phyloP scores from a whole-genome alignment of 2,797 vertebrate species.

The Hafferia zeledoni region DNA sequence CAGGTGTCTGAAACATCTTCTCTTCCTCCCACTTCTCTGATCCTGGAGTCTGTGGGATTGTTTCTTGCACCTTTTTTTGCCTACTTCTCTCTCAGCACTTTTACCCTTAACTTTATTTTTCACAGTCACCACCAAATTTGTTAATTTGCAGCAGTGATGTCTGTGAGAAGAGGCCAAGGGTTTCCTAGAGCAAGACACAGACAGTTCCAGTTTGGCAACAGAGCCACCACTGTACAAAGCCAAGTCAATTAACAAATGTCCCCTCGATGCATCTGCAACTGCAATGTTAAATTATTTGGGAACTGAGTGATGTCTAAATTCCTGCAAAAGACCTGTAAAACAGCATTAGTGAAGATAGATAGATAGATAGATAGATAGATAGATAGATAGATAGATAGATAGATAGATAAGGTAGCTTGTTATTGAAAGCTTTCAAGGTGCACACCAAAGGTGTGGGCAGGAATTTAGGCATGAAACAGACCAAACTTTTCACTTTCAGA shows the following conservation, averaged over 20 bases:
- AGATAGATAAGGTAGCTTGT: too few species aligned
- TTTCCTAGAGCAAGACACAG: not conserved
- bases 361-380: too few species aligned
- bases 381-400: too few species aligned
- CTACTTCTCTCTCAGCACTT: not conserved
- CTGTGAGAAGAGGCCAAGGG: not conserved
- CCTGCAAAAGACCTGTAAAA: too few species aligned
- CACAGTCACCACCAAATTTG: not conserved
- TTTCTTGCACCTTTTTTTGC: not conserved
- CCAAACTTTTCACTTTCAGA: not conserved
- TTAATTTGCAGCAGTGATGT: not conserved
- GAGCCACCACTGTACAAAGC: not conserved
- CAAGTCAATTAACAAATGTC: not conserved
- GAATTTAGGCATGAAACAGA: too few species aligned
- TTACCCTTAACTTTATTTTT: not conserved
- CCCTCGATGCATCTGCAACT: not conserved
- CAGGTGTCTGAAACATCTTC: fast-evolving
- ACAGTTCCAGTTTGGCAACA: not conserved
- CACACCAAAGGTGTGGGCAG: too few species aligned
- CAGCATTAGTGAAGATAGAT: too few species aligned
- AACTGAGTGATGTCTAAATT: not conserved
- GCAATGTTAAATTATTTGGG: not conserved
- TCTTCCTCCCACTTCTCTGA: not conserved
- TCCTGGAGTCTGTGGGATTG: fast-evolving
- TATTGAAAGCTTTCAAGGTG: too few species aligned